phyloP scores from a whole-genome alignment of 2,888 invertebrate species.

The Anorthoa munda region DNA sequence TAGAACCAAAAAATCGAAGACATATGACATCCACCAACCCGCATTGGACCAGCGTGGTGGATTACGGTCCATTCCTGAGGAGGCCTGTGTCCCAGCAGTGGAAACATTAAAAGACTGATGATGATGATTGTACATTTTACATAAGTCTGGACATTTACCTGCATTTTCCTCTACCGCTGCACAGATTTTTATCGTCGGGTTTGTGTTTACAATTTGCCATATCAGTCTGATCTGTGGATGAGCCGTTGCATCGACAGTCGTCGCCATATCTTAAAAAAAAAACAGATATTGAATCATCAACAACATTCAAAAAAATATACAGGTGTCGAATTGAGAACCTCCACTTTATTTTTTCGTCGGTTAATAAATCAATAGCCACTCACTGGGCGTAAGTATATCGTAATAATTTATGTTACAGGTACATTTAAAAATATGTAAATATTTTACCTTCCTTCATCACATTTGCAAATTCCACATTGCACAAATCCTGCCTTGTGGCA shows the following conservation, averaged over 20 bases:
- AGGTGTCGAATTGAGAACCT: too few species aligned
- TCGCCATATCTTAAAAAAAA: conserved; percentile 76
- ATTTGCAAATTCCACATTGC: conserved; percentile 93
- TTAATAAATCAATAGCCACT: neutral
- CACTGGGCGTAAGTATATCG: neutral
- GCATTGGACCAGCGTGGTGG: too few species aligned
- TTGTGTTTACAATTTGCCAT: conserved; percentile 74
- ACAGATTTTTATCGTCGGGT: conserved; percentile 64
- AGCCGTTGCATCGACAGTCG: conserved; percentile 75
- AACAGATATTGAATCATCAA: neutral
- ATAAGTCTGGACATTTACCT: conserved; percentile 66
- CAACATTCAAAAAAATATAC: too few species aligned
- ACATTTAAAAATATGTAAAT: neutral
- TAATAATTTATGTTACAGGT: neutral
- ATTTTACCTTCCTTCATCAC: conserved; percentile 81
- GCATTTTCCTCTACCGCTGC: conserved; percentile 79
- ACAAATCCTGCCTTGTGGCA: conserved; percentile 87
- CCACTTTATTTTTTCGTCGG: too few species aligned
- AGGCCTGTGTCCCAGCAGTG: too few species aligned
- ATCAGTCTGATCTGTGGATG: conserved; percentile 61
- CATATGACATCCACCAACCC: too few species aligned
- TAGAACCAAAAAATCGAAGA: too few species aligned
- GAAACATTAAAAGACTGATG: too few species aligned
- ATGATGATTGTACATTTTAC: neutral
- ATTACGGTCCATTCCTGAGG: too few species aligned